Evolutionary conservation across 2,113 vertebrate species (phyloP).

Genomic region (Paraplagusia blochii): DNA sequence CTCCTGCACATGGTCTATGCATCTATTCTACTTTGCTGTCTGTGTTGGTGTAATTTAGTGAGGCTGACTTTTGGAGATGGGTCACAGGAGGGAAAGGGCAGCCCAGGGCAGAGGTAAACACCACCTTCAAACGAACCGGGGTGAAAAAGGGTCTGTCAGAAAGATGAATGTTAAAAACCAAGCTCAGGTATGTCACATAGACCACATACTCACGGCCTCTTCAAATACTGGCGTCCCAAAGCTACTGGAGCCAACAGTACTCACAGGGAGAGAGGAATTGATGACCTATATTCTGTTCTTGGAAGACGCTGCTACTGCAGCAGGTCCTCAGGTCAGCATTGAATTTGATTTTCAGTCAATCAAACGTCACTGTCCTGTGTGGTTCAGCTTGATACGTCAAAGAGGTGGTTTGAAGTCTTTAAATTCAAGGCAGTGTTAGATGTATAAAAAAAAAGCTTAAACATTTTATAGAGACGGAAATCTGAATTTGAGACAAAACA

Average conservation of each 20-base stretch:
- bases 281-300: constrained; percentile 73
- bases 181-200: constrained; percentile 69
- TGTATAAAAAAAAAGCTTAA: too few relatives aligned
- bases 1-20: constrained; percentile 6
- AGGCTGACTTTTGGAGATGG: constrained; percentile 22
- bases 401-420: too few relatives aligned
- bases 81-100: constrained; percentile 53
- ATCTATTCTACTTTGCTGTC: constrained; percentile 24
- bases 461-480: too few relatives aligned
- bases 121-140: constrained; percentile 46
- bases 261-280: constrained; percentile 43
- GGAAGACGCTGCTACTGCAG: constrained; percentile 56
- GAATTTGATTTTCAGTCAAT: constrained; percentile 55
- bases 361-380: constrained; percentile 17
- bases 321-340: constrained; percentile 51
- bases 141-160: constrained; percentile 56
- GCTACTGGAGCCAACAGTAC: constrained; percentile 36
- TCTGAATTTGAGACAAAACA: too few relatives aligned
- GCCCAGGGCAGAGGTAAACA: constrained; percentile 64
- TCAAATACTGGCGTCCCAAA: constrained; percentile 53
- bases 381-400: too few relatives aligned
- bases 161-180: constrained; percentile 72
- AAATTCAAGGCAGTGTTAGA: too few relatives aligned
- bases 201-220: constrained; percentile 53
- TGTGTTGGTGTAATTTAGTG: constrained; percentile 17